Evolutionary conservation across 2,113 vertebrate genomes (phyloP).

Genomic region (Tachysurus vachellii): DNA sequence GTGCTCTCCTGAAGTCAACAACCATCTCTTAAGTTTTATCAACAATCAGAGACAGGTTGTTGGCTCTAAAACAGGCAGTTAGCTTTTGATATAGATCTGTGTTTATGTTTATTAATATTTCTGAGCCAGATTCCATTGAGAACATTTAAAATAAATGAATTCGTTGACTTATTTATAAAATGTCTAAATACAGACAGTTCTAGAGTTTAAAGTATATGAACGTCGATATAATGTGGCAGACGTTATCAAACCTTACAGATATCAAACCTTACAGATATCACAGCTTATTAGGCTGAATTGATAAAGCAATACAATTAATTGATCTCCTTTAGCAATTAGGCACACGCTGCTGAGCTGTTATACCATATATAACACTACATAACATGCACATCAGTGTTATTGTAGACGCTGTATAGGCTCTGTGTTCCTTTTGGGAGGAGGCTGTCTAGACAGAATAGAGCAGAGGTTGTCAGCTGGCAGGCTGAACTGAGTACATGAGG

Average conservation of each 20-base stretch:
- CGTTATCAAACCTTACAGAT: background rate
- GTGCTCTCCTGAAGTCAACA: too few relatives aligned
- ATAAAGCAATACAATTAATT: background rate
- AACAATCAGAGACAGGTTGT: too few relatives aligned
- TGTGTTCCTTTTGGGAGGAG: conserved; percentile 7
- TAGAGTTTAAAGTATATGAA: background rate
- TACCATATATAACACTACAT: background rate
- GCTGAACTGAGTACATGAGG: background rate
- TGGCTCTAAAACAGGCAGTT: too few relatives aligned
- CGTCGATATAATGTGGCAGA: background rate
- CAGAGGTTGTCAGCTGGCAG: background rate
- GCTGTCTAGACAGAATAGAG: conserved; percentile 24
- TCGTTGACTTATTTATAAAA: background rate
- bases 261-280: background rate
- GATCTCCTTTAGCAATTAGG: background rate
- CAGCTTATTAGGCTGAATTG: too few relatives aligned
- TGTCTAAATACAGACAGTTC: background rate
- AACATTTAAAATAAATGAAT: background rate
- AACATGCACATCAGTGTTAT: background rate
- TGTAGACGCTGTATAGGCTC: background rate
- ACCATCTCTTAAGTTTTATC: too few relatives aligned
- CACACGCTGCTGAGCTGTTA: background rate
- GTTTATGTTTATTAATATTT: background rate
- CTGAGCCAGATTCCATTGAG: background rate
- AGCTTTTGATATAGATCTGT: too few relatives aligned